Percentiles rank a stretch among this genome's conserved stretches.
phyloP scores from a whole-genome alignment of 64 coral and sea anemone genomes.

The Montipora foliosa region DNA sequence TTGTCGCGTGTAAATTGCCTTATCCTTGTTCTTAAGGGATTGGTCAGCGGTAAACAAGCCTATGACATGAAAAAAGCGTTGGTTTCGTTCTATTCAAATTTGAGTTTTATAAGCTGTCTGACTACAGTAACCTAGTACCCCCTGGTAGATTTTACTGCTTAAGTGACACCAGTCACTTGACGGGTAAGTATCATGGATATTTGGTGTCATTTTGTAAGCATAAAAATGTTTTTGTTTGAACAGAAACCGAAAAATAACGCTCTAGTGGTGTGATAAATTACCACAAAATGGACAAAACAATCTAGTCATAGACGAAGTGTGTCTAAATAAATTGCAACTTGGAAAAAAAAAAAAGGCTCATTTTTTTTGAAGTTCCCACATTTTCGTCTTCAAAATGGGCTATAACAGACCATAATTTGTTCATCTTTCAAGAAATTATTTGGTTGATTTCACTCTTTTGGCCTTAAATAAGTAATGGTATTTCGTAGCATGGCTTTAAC shows the following conservation, averaged over 20 bases:
- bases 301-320: conserved; percentile 3
- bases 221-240: background rate
- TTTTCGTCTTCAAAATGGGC: too few species aligned
- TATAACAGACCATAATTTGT: too few species aligned
- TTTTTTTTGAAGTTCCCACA: too few species aligned
- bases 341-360: too few species aligned
- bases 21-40: conserved; percentile 27
- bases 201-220: background rate
- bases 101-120: conserved; percentile 25
- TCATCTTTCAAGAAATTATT: too few species aligned
- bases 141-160: background rate
- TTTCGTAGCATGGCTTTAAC: background rate
- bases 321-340: background rate
- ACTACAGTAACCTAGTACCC: background rate
- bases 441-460: too few species aligned
- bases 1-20: conserved; percentile 71
- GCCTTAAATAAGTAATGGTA: too few species aligned
- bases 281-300: background rate
- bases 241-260: background rate
- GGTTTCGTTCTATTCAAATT: background rate
- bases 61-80: background rate
- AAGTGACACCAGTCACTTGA: background rate
- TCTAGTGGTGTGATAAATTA: background rate
- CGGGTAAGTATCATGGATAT: background rate
- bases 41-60: conserved; percentile 50